Percentiles rank a stretch among this genome's conserved stretches.
phyloP scores from a whole-genome alignment of 92 coral and sea anemone species.

The Phymanthus crucifer region DNA sequence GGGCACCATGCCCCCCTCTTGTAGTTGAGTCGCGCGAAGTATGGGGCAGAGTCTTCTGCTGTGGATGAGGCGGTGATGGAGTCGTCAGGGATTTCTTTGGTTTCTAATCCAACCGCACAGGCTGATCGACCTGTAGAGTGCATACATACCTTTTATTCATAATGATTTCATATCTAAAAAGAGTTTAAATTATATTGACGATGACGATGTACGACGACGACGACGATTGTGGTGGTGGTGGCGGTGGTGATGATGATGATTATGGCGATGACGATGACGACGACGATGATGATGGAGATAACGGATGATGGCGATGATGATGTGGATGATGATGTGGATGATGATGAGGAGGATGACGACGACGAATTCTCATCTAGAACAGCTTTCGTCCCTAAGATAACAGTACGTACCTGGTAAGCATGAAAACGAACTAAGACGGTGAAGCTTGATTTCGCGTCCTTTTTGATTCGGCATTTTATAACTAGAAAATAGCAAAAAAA shows the following conservation, averaged over 20 bases:
- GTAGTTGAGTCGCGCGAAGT: slow-evolving; percentile 52
- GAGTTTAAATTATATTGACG: too few species aligned
- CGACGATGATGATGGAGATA: too few species aligned
- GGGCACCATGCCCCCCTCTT: slow-evolving; percentile 62
- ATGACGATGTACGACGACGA: too few species aligned
- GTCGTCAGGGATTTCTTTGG: slow-evolving; percentile 53
- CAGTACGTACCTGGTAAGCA: not conserved
- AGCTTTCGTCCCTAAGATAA: not conserved
- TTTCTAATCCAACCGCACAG: slow-evolving; percentile 52
- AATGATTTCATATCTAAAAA: not conserved
- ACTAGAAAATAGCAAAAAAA: not conserved
- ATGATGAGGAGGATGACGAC: too few species aligned
- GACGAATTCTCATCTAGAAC: too few species aligned
- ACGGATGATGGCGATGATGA: too few species aligned
- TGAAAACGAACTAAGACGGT: not conserved
- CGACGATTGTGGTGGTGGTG: too few species aligned
- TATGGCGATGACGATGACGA: too few species aligned
- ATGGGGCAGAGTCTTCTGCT: slow-evolving; percentile 49
- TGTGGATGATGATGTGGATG: too few species aligned
- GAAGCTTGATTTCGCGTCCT: not conserved
- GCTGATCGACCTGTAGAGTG: slow-evolving; percentile 12
- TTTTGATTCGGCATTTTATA: not conserved
- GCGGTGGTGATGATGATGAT: too few species aligned
- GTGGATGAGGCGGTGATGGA: slow-evolving; percentile 58
- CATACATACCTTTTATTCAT: not conserved